Percentiles rank a stretch among this genome's conserved stretches.
Conservation (phyloP, 2,888 invertebrate species). For the Ariolimax columbianus region DNA sequence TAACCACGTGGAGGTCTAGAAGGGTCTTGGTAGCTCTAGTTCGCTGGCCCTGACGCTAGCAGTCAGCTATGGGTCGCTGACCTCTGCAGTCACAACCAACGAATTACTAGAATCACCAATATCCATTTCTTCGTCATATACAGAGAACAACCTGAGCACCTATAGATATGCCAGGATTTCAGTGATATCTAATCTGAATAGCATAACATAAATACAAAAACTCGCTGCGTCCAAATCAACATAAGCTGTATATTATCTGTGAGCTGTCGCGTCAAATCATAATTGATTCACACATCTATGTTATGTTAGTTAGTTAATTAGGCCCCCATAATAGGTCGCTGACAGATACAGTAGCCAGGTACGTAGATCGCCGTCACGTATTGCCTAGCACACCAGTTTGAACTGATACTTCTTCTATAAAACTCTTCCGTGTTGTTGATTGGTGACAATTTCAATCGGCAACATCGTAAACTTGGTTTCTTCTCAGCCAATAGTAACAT, state of each 20-base stretch:
- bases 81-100: no score
- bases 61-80: no score
- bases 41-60: no score
- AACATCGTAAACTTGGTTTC: neutral
- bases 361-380: neutral
- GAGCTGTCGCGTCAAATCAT: neutral
- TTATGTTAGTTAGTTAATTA: neutral
- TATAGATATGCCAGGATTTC: no score
- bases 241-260: neutral
- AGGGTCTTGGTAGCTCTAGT: no score
- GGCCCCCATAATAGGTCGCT: neutral
- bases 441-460: neutral
- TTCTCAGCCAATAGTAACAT: no score
- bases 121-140: no score
- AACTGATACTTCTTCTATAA: neutral
- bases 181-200: no score
- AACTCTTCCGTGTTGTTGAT: neutral
- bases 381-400: neutral
- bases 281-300: neutral
- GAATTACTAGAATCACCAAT: no score
- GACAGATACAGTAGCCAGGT: constrained; percentile 6
- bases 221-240: neutral
- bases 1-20: no score
- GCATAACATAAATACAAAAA: no score
- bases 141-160: no score